Evolutionary conservation across 2,888 invertebrate species (phyloP).

Genomic region (Phymatocera aterrima): DNA sequence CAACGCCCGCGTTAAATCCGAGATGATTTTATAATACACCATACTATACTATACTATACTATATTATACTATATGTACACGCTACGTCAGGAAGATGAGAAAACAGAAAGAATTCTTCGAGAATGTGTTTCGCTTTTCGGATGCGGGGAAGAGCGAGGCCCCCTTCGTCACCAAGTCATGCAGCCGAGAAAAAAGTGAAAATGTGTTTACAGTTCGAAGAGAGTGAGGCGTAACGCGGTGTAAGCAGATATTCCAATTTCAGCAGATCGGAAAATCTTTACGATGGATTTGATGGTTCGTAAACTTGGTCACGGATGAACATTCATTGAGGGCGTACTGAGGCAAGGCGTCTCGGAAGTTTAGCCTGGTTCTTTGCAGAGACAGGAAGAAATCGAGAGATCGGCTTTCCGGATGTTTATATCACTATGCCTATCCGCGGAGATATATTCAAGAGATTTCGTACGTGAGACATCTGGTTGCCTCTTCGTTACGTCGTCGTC

Average conservation of each 20-base stretch:
- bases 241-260: constrained; percentile 40
- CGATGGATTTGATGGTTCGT: constrained; percentile 37
- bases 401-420: constrained; percentile 34
- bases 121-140: neutral
- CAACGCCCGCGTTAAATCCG: neutral
- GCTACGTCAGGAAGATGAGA: neutral
- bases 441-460: constrained; percentile 23
- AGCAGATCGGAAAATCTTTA: constrained; percentile 22
- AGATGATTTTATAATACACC: neutral
- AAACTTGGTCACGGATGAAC: constrained; percentile 26
- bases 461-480: constrained; percentile 34
- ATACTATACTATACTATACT: neutral
- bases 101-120: neutral
- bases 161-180: constrained; percentile 1
- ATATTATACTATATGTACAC: neutral
- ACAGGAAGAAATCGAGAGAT: neutral
- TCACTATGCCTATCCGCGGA: neutral
- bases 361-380: neutral
- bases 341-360: neutral
- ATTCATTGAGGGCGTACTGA: neutral
- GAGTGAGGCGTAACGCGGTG: constrained; percentile 11
- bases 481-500: constrained; percentile 43
- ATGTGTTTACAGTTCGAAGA: neutral
- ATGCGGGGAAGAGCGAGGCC: neutral
- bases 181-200: neutral